Conservation (phyloP, 2,797 vertebrate species). For the Coregonus sp. region DNA sequence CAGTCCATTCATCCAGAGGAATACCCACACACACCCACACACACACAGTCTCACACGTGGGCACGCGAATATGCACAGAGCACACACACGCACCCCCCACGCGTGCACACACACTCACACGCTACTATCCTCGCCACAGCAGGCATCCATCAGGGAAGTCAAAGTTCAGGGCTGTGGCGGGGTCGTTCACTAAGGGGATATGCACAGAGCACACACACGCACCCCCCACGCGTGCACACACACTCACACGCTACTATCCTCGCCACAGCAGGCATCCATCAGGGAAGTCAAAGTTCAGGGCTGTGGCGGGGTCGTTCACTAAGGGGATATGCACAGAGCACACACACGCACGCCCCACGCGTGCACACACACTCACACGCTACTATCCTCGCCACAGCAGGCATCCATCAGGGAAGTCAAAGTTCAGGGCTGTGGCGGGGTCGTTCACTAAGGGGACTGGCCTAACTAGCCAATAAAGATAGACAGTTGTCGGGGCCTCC, state of each 20-base stretch:
- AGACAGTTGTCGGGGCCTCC: neutral
- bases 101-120: neutral
- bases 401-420: neutral
- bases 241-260: neutral
- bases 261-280: neutral
- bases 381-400: neutral
- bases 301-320: too few relatives aligned
- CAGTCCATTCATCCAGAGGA: conserved; percentile 8
- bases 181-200: too few relatives aligned
- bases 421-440: conserved; percentile 12
- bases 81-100: neutral
- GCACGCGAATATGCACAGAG: neutral
- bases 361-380: neutral
- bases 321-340: neutral
- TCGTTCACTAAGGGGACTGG: neutral
- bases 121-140: neutral
- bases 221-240: neutral
- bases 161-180: too few relatives aligned
- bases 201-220: neutral
- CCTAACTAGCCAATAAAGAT: neutral
- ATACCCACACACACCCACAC: neutral
- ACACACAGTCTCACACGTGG: neutral
- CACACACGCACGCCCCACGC: neutral
- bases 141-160: neutral
- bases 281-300: conserved; percentile 14